phyloP scores from a whole-genome alignment of 2,888 invertebrate species.

The Apotomis betuletana region DNA sequence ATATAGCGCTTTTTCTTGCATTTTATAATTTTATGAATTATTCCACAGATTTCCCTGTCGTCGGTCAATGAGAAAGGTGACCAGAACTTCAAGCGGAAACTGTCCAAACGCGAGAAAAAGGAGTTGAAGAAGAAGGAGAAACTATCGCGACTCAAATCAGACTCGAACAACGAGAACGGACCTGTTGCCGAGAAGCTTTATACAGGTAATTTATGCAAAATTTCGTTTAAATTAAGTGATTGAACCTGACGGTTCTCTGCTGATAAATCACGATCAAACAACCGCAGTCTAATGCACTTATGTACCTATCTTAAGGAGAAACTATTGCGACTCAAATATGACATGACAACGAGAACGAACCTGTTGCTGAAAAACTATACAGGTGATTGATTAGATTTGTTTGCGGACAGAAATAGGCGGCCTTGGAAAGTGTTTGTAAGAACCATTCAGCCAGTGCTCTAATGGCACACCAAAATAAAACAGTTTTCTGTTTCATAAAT shows the following conservation, averaged over 20 bases:
- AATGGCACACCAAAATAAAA: background rate
- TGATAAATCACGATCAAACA: too few species aligned
- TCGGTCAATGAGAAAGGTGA: constrained; percentile 89
- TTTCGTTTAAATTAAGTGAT: constrained; percentile 1
- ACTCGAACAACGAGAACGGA: constrained; percentile 86
- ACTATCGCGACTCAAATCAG: constrained; percentile 90
- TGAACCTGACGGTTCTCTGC: too few species aligned
- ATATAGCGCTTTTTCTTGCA: too few species aligned
- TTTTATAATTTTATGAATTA: constrained; percentile 9
- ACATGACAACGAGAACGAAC: too few species aligned
- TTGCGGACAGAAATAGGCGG: constrained; percentile 35
- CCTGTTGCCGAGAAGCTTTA: constrained; percentile 96
- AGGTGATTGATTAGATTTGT: constrained; percentile 10
- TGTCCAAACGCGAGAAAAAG: constrained; percentile 98
- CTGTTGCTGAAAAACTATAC: too few species aligned
- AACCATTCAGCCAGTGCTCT: background rate
- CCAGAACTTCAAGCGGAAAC: constrained; percentile 94
- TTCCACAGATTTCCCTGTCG: constrained; percentile 54
- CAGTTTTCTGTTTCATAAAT: too few species aligned
- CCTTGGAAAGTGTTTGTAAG: constrained; percentile 14
- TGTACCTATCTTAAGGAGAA: too few species aligned
- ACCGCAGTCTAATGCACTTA: too few species aligned
- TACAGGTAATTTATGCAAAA: constrained; percentile 84
- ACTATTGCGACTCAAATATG: too few species aligned
- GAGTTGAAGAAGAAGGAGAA: constrained; percentile 98